Conservation (phyloP, 2,888 invertebrate species). For the Euplagia quadripunctaria region DNA sequence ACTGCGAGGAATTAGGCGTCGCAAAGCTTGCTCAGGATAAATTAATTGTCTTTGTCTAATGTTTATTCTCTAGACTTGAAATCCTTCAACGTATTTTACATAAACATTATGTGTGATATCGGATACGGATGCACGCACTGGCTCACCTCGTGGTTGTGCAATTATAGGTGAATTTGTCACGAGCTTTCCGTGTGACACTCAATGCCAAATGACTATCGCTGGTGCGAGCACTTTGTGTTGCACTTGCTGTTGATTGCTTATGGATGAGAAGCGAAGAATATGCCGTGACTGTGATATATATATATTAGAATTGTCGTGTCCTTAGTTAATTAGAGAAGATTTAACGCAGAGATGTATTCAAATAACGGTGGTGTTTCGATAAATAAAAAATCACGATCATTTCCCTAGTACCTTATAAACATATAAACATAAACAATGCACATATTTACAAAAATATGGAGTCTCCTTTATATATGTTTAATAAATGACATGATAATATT, state of each 20-base stretch:
- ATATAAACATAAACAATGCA: too few species aligned
- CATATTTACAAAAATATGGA: too few species aligned
- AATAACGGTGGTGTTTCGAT: too few species aligned
- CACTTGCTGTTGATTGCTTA: constrained; percentile 12
- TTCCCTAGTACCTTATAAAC: too few species aligned
- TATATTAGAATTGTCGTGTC: background rate
- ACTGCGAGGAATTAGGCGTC: background rate
- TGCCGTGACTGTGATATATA: background rate
- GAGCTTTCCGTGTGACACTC: constrained; percentile 44
- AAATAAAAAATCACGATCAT: too few species aligned
- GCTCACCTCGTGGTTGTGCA: constrained; percentile 46
- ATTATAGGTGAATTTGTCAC: constrained; percentile 54
- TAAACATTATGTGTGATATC: constrained; percentile 51
- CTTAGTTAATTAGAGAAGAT: too few species aligned
- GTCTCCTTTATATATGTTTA: too few species aligned
- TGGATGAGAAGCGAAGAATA: background rate
- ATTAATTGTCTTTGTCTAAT: constrained; percentile 15
- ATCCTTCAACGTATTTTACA: constrained; percentile 48
- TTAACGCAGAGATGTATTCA: too few species aligned
- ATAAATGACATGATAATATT: too few species aligned
- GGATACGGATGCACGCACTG: constrained; percentile 50
- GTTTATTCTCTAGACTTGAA: constrained; percentile 15
- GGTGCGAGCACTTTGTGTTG: constrained; percentile 7
- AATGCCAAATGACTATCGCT: constrained; percentile 34
- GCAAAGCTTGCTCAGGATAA: constrained; percentile 10